A percentile compares a stretch with the other conserved stretches of the same genome.
Evolutionary conservation across 1,140 invertebrate genomes (phyloP).

Genomic region (Maniola jurtina): DNA sequence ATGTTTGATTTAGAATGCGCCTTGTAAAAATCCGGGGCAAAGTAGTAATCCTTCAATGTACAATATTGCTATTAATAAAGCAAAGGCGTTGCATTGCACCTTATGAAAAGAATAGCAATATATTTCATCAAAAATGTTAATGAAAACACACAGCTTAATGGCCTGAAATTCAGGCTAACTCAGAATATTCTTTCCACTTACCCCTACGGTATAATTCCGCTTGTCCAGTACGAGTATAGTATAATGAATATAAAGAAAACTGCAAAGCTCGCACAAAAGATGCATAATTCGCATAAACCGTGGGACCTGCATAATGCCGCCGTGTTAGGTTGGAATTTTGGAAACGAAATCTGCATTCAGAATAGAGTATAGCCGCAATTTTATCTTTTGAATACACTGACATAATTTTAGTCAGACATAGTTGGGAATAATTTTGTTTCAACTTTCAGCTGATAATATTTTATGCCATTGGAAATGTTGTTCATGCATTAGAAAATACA

Average conservation of each 20-base stretch:
- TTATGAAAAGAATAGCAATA: too few relatives aligned
- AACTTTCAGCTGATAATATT: background rate
- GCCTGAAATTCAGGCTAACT: background rate
- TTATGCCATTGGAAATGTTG: too few relatives aligned
- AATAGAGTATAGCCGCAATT: constrained; percentile 11
- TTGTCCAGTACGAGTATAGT: constrained; percentile 1
- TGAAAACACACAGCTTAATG: too few relatives aligned
- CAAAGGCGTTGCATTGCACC: too few relatives aligned
- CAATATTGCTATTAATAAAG: too few relatives aligned
- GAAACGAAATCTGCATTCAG: constrained; percentile 13
- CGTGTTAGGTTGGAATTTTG: constrained; percentile 8
- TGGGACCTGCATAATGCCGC: constrained; percentile 5
- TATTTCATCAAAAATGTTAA: too few relatives aligned
- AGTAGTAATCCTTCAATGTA: too few relatives aligned
- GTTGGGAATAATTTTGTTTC: constrained; percentile 11
- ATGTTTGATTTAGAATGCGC: too few relatives aligned
- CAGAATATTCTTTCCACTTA: background rate
- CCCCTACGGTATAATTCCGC: constrained; percentile 1
- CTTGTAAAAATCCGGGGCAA: too few relatives aligned
- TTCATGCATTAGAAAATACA: too few relatives aligned
- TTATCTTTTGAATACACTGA: constrained; percentile 10
- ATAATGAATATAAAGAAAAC: constrained; percentile 15
- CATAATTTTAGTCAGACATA: background rate
- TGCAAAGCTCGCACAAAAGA: constrained; percentile 12
- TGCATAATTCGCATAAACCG: constrained; percentile 15